phyloP scores from a whole-genome alignment of 2,113 vertebrate species.

The Nestor notabilis region DNA sequence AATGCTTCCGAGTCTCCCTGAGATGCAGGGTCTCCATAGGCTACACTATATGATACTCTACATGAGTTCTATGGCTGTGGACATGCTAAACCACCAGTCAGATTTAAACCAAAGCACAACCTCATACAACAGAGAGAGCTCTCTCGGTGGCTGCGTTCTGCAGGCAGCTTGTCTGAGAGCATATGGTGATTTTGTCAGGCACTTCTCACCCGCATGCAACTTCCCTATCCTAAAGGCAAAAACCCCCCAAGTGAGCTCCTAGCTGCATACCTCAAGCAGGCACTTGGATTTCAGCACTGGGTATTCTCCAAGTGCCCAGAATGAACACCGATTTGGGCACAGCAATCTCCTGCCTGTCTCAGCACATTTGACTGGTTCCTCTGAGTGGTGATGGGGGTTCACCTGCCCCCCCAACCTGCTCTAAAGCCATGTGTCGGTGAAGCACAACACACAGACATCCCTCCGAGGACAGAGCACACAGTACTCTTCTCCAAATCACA shows the following conservation, averaged over 20 bases:
- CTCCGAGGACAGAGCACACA: neutral
- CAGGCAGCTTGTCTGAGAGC: neutral
- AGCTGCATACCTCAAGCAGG: neutral
- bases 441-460: neutral
- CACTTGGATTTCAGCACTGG: neutral
- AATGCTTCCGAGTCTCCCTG: fast-evolving
- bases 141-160: fast-evolving
- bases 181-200: neutral
- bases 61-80: neutral
- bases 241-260: neutral
- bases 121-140: neutral
- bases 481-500: neutral
- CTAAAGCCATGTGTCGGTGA: neutral
- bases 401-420: neutral
- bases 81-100: neutral
- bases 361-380: neutral
- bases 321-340: fast-evolving
- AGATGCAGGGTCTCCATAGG: neutral
- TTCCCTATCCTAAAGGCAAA: neutral
- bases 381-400: neutral
- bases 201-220: neutral
- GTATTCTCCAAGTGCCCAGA: neutral
- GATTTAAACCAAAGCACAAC: neutral
- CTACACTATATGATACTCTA: fast-evolving
- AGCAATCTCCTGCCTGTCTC: neutral